Base-by-base conservation (phyloP, 2,113 vertebrate genomes). In the Proterorhinus semilunaris region DNA sequence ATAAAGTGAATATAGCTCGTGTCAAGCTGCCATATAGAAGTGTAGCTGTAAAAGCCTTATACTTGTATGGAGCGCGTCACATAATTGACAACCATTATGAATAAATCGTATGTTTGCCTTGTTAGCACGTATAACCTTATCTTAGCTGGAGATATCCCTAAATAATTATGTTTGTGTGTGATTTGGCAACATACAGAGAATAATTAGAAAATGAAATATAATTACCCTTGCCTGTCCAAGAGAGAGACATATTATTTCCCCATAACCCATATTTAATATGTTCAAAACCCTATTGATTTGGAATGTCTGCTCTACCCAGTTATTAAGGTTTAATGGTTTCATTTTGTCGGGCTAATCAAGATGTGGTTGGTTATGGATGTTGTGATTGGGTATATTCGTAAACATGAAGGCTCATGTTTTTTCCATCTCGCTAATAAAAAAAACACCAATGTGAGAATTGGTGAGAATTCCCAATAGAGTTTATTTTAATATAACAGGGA, bases 241-340 rank as follows among this genome's bases (percentile, higher is more conserved):
- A 1, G 8, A 49, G 62, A 76, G 10, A 47, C 42, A 68, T 75
- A 66, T 72, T 62, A 72, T 76, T 75, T 57, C 11, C 51, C 57
- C 54, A 36, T 64, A 44, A 55, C 53, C 46, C 44, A 16, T 66
- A 65, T 76, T 79, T 79, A 82, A 79, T 80, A 75, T 74, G 68
- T 17, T 64, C 51, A 51, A 68, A 75, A 66, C 54, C 48, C 55
- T 65, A 46, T 82, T 83, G 46, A 75, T 45, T 84, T 80, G 27
- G 59, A 81, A 63, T 68, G 49, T 80, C 68, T 75, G 51, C 51
- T 46, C 70, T 47, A 66, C 62, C 42, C 15, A 21, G 72, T 72
- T 84, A 83, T 80, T 74, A 83, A 78, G 66, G 76, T 75, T 74
- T 79, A 65, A 80, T 85, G 71, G 70, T 54, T 48, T 75, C n/a